A percentile compares a stretch with the other conserved stretches of the same genome.
Evolutionary conservation across 2,797 vertebrate species (phyloP).

Genomic region (Cynopterus sphinx): DNA sequence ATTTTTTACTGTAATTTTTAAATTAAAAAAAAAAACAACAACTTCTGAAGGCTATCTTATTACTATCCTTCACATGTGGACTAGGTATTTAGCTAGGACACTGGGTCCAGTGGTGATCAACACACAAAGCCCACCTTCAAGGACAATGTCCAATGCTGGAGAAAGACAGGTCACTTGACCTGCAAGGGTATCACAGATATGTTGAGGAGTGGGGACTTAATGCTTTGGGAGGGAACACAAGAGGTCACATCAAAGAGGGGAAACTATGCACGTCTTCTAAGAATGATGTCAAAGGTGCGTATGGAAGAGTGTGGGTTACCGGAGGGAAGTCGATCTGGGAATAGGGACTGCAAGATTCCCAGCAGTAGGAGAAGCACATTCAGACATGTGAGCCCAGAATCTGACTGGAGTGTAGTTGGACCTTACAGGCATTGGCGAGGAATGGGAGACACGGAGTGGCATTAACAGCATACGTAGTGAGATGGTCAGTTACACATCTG

Average conservation of each 20-base stretch:
- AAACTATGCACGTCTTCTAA: background rate
- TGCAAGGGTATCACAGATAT: background rate
- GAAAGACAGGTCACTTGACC: too few relatives aligned
- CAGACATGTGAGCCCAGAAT: background rate
- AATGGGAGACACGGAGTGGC: background rate
- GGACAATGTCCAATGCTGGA: background rate
- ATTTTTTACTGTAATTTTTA: background rate
- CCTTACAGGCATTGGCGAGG: background rate
- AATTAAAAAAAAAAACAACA: background rate
- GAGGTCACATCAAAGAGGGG: rapidly evolving
- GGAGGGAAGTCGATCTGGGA: background rate
- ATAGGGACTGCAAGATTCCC: background rate
- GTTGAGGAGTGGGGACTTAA: background rate
- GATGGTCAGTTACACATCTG: rapidly evolving
- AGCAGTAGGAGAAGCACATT: background rate
- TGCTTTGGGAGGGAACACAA: background rate
- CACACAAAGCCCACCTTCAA: background rate
- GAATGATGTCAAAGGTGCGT: too few relatives aligned
- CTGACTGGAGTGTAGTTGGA: rapidly evolving
- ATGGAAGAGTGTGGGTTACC: background rate
- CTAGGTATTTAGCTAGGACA: background rate
- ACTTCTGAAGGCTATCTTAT: background rate
- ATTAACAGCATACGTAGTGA: background rate
- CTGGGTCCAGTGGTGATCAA: background rate
- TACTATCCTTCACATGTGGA: background rate